A percentile compares a stretch with the other conserved stretches of the same genome.
phyloP scores from a whole-genome alignment of 2,888 invertebrate genomes.

The Sarcophaga caerulescens region DNA sequence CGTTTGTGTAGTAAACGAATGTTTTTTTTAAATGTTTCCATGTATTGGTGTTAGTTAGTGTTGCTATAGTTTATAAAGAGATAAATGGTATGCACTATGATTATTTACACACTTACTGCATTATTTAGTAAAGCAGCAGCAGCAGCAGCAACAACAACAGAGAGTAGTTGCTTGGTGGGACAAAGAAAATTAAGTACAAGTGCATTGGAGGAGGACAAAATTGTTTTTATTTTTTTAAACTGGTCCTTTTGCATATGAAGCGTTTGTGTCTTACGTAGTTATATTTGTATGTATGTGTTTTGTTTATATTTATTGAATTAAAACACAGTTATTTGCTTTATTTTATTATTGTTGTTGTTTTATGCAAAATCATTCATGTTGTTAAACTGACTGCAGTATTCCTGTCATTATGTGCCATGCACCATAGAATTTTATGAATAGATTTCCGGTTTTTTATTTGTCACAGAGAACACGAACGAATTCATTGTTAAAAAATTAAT shows the following conservation, averaged over 20 bases:
- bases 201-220: neutral
- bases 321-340: neutral
- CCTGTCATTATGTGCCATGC: conserved; percentile 21
- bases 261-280: neutral
- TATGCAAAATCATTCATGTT: neutral
- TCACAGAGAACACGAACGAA: neutral
- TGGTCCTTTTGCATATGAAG: neutral
- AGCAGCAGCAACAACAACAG: neutral
- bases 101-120: conserved; percentile 42
- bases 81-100: neutral
- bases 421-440: conserved; percentile 21
- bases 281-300: neutral
- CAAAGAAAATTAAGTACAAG: neutral
- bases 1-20: neutral
- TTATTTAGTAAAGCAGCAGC: neutral
- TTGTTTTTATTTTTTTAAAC: neutral
- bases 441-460: conserved; percentile 40
- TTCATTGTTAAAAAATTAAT: neutral
- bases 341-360: neutral
- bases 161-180: neutral
- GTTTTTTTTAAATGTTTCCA: neutral
- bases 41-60: neutral
- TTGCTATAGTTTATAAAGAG: too few species aligned
- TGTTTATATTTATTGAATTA: conserved; percentile 38
- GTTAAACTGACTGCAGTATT: neutral